Evolutionary conservation across 2,797 vertebrate species (phyloP), one percentile per base, ranked within the genome.

Genomic region (Anguilla marmorata): DNA sequence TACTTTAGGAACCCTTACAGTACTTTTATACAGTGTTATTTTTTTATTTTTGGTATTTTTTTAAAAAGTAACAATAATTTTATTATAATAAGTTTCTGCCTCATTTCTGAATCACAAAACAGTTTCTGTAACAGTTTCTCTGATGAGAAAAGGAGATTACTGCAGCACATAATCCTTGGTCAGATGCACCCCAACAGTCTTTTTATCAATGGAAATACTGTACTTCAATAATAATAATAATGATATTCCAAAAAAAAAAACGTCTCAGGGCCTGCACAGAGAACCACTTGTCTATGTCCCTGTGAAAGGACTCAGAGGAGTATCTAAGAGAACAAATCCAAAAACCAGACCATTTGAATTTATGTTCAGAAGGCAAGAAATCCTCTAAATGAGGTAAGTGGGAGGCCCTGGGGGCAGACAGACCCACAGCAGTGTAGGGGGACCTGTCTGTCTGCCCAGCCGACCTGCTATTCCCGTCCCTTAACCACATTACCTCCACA

Each of bases 401-500:
- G 54, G 84, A 85, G 87, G 69, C 50, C 87, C 88, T 83, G 58
- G 54, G 58, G 84, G 85, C 85, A 27, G 56, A 54, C 85, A 88
- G 88, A 69, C 37, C 74, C 45, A 58, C 85, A 86, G 12, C 85
- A 27, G 56, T 14, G 45, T 56, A 86, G 27, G 56, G 45, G 85
- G 74, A 83, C 21, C 72, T 66, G 88, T 66, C 85, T 86, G 50
- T 88, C 54, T 24, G 76, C 50, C 30, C 27, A 74, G 21, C 74
- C 69, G 85, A 74, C 58, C 85, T 33, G 85, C 88, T 86, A 84
- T 86, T 86, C 58, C 74, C 66, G 85, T 60, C 54, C 58, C 30
- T 11, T 86, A 88, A 86, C 74, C 56, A 52, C 27, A 88, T 86
- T 86, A 86, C 30, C 85, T 69, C n/a, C 48, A 85, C 88, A n/a